These are phyloP conservation scores for Malacoctenus gilli DNA, from an alignment of 2,797 vertebrate species.

Conservation along the genomic window DNA sequence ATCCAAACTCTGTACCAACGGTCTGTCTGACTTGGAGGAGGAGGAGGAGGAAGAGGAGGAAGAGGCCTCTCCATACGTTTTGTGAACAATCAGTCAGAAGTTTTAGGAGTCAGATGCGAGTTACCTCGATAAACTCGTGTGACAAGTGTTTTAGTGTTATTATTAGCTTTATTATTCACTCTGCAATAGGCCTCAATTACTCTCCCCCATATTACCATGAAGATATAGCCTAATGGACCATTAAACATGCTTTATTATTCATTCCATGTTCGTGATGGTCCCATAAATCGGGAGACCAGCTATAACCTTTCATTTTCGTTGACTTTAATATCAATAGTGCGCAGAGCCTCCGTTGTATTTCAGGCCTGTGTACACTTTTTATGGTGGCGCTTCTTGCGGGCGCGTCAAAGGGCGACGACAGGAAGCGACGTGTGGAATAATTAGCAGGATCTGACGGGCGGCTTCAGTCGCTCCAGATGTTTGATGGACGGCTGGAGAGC, in stretches of 20 bases:
- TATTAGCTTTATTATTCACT: too few species aligned
- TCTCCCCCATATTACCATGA: slow-evolving; percentile 1
- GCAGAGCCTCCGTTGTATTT: slow-evolving; percentile 27
- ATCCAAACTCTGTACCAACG: too few species aligned
- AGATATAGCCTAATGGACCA: too few species aligned
- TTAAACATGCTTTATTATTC: slow-evolving; percentile 5
- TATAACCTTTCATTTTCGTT: slow-evolving; percentile 11
- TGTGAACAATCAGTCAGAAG: too few species aligned
- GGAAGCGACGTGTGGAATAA: slow-evolving; percentile 52
- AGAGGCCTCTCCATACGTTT: too few species aligned
- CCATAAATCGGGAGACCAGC: slow-evolving; percentile 1
- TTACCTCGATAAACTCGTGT: too few species aligned
- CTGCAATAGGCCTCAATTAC: too few species aligned
- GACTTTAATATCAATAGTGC: slow-evolving; percentile 16
- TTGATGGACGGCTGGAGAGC: slow-evolving; percentile 59
- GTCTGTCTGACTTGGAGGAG: too few species aligned
- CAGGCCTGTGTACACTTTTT: neutral
- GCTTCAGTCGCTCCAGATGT: slow-evolving; percentile 38
- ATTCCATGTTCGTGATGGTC: neutral
- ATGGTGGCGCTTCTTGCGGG: slow-evolving; percentile 18
- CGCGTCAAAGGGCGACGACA: slow-evolving; percentile 28
- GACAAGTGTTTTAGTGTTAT: too few species aligned
- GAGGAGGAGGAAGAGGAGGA: too few species aligned
- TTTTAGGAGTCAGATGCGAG: too few species aligned
- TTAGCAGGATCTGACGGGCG: slow-evolving; percentile 58